Percentiles rank a stretch among this genome's conserved stretches.
phyloP scores from a whole-genome alignment of 2,113 vertebrate genomes.

The Hystrix cristata region DNA sequence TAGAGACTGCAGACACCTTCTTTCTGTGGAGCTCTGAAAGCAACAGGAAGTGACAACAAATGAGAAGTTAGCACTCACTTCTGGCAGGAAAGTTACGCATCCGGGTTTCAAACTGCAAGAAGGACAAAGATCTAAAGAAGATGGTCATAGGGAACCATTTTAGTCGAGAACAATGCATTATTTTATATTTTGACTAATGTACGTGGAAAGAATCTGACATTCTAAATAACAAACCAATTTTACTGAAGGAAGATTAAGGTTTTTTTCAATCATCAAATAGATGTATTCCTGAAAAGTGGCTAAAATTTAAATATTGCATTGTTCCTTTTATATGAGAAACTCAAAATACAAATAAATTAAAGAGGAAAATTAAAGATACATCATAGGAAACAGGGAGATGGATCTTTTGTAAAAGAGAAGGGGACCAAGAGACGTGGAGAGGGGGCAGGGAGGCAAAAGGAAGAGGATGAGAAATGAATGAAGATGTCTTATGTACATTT shows the following conservation, averaged over 20 bases:
- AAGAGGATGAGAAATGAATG: not conserved
- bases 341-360: not conserved
- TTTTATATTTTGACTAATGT: slow-evolving; percentile 32
- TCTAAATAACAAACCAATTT: slow-evolving; percentile 38
- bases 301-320: not conserved
- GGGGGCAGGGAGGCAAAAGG: not conserved
- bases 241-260: not conserved
- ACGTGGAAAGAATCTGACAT: not conserved
- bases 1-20: slow-evolving; percentile 37
- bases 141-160: slow-evolving; percentile 2
- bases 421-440: not conserved
- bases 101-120: slow-evolving; percentile 59
- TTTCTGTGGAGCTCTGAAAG: slow-evolving; percentile 63
- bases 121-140: slow-evolving; percentile 43
- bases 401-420: not conserved
- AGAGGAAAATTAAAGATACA: not conserved
- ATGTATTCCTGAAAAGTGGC: not conserved
- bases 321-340: not conserved
- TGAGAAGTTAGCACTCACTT: slow-evolving; percentile 63
- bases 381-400: not conserved
- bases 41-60: slow-evolving; percentile 79
- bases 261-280: not conserved
- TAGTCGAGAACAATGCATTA: slow-evolving; percentile 61
- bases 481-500: not conserved
- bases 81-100: slow-evolving; percentile 72